Conservation (phyloP, 1,140 invertebrate species). For the Cydia amplana region DNA sequence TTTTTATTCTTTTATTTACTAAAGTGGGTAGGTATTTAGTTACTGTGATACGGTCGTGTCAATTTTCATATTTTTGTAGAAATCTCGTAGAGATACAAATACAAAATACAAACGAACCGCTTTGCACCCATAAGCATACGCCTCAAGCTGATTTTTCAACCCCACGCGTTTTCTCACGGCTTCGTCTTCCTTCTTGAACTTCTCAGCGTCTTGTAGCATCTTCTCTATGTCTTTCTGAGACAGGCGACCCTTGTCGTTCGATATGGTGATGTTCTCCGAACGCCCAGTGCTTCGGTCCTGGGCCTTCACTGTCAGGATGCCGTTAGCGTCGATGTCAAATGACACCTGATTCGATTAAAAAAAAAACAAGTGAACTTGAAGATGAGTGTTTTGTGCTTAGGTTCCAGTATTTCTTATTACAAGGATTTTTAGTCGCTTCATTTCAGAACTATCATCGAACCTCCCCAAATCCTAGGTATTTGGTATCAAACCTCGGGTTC, state of each 20-base stretch:
- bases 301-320: slow-evolving; percentile 90
- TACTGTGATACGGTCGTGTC: background rate
- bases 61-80: background rate
- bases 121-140: slow-evolving; percentile 91
- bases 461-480: too few relatives aligned
- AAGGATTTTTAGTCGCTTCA: too few relatives aligned
- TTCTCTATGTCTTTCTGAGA: slow-evolving; percentile 94
- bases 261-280: slow-evolving; percentile 90
- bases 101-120: slow-evolving; percentile 69
- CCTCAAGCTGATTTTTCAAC: slow-evolving; percentile 90
- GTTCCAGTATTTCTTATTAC: too few relatives aligned
- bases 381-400: too few relatives aligned
- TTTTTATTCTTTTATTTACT: background rate
- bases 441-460: too few relatives aligned
- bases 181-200: slow-evolving; percentile 85
- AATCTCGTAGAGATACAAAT: background rate
- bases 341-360: slow-evolving; percentile 81
- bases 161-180: slow-evolving; percentile 83
- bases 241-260: slow-evolving; percentile 95
- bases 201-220: slow-evolving; percentile 91
- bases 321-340: slow-evolving; percentile 90
- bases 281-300: slow-evolving; percentile 88
- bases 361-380: background rate
- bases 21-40: background rate
- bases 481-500: too few relatives aligned